phyloP scores from a whole-genome alignment of 1,140 invertebrate species.

The Mamestra configurata region DNA sequence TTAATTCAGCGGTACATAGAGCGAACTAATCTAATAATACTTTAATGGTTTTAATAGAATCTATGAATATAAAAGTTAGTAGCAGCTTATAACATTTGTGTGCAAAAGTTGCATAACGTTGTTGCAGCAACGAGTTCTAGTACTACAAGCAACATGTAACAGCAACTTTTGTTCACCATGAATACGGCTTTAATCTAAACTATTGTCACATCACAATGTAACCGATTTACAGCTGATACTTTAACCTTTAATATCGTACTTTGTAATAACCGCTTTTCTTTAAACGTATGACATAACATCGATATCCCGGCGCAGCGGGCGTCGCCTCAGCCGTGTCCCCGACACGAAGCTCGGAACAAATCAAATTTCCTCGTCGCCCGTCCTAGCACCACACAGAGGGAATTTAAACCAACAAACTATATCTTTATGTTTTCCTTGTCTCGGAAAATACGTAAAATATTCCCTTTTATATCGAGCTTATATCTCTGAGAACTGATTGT shows the following conservation, averaged over 20 bases:
- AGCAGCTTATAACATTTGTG: too few relatives aligned
- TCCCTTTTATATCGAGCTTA: constrained; percentile 26
- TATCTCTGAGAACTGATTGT: constrained; percentile 26
- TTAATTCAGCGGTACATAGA: too few relatives aligned
- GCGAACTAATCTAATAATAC: too few relatives aligned
- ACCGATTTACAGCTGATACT: background rate
- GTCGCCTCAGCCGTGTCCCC: background rate
- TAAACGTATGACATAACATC: background rate
- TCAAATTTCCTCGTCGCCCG: constrained; percentile 30
- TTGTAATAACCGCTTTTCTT: background rate
- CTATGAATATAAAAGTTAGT: too few relatives aligned
- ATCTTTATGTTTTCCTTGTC: constrained; percentile 41
- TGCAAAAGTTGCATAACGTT: too few relatives aligned
- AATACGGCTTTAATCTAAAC: background rate
- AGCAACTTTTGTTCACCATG: too few relatives aligned
- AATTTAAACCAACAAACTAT: constrained; percentile 45
- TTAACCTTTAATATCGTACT: background rate
- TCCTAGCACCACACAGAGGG: constrained; percentile 18
- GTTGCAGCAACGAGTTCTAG: too few relatives aligned
- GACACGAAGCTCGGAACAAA: constrained; percentile 38
- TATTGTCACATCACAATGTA: too few relatives aligned
- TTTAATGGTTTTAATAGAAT: too few relatives aligned
- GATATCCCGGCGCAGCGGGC: background rate
- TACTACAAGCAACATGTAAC: too few relatives aligned
- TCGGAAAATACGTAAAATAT: constrained; percentile 25